Conservation (phyloP, 2,888 invertebrate genomes). For the Alcis repandata region DNA sequence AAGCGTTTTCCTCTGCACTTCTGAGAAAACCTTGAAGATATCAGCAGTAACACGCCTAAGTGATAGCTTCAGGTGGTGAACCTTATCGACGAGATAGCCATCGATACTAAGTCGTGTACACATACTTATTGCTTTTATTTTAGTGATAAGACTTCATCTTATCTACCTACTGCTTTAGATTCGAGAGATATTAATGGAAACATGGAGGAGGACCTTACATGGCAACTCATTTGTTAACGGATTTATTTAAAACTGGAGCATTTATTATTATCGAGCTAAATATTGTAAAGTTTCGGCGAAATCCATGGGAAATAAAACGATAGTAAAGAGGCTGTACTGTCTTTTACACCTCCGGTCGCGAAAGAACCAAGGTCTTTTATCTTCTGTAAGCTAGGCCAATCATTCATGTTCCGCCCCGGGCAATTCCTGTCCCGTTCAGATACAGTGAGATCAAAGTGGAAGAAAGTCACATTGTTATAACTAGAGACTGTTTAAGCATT, state of each 20-base stretch:
- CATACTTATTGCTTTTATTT: constrained; percentile 2
- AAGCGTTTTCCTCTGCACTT: constrained; percentile 7
- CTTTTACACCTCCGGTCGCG: too few species aligned
- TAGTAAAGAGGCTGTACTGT: too few species aligned
- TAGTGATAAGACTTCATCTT: constrained; percentile 17
- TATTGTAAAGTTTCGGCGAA: too few species aligned
- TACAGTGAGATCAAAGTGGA: too few species aligned
- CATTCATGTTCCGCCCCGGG: too few species aligned
- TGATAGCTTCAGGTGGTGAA: neutral
- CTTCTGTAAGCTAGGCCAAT: too few species aligned
- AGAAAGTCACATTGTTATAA: too few species aligned
- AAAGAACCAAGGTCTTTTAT: too few species aligned
- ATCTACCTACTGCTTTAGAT: constrained; percentile 17
- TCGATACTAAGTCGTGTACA: constrained; percentile 7
- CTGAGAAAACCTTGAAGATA: constrained; percentile 17
- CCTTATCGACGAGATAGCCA: constrained; percentile 24
- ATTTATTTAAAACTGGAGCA: neutral
- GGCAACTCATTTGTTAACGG: constrained; percentile 2
- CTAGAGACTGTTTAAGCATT: too few species aligned
- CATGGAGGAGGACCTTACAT: neutral
- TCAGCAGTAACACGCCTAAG: neutral
- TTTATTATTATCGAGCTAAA: neutral
- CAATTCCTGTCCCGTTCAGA: too few species aligned
- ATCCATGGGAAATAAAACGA: too few species aligned
- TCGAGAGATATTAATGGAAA: neutral